These are phyloP conservation scores for Erpetoichthys calabaricus DNA, from an alignment of 2,797 vertebrate genomes.

Conservation along the genomic window DNA sequence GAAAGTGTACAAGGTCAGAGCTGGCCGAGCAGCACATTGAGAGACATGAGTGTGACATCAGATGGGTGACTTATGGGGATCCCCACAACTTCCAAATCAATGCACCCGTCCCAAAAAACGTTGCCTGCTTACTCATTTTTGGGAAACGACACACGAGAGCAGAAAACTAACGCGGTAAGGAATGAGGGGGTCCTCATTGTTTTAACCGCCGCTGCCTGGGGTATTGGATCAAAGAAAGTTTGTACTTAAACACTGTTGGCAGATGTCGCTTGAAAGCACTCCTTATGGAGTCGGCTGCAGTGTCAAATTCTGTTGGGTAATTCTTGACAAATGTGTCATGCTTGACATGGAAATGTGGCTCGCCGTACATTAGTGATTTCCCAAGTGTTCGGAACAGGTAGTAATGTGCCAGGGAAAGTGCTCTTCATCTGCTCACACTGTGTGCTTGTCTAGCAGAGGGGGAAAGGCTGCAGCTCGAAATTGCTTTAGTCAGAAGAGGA, in stretches of 20 bases:
- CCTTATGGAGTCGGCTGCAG: slow-evolving; percentile 47
- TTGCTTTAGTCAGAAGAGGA: slow-evolving; percentile 86
- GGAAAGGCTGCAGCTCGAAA: slow-evolving; percentile 64
- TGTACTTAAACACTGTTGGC: slow-evolving; percentile 51
- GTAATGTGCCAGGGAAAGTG: slow-evolving; percentile 74
- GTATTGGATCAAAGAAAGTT: slow-evolving; percentile 69
- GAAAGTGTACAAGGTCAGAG: no score
- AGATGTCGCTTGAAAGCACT: slow-evolving; percentile 66
- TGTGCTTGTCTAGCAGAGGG: slow-evolving; percentile 63
- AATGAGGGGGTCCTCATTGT: slow-evolving; percentile 46
- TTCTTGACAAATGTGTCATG: slow-evolving; percentile 75
- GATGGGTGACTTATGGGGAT: no score
- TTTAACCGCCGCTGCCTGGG: slow-evolving; percentile 54
- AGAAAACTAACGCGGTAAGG: slow-evolving; percentile 50
- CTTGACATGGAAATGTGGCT: slow-evolving; percentile 72
- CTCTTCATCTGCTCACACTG: slow-evolving; percentile 71
- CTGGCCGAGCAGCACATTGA: no score
- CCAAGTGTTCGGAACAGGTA: slow-evolving; percentile 69
- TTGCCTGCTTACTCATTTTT: neutral
- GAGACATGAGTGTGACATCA: no score
- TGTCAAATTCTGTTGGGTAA: slow-evolving; percentile 83
- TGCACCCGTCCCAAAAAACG: no score
- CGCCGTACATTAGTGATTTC: slow-evolving; percentile 79
- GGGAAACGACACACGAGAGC: slow-evolving; percentile 13
- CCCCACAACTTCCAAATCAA: no score